phyloP scores from a whole-genome alignment of 1,140 invertebrate species.

The Dreissena polymorpha region DNA sequence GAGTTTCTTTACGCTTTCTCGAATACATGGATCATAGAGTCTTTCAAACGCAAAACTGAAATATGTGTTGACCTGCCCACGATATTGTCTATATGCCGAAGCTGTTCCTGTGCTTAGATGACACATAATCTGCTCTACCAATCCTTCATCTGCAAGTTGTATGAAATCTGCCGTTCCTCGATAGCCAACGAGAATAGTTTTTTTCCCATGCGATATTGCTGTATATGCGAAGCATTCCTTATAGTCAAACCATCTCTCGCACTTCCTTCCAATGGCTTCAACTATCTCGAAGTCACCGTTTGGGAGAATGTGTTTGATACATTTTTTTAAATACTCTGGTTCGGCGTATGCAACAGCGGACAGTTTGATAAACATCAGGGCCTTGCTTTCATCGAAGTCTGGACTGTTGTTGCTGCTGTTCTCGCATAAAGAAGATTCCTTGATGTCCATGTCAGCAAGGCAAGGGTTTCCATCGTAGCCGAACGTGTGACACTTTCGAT shows the following conservation, averaged over 20 bases:
- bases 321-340: background rate
- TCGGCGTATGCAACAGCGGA: background rate
- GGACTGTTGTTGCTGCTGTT: background rate
- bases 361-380: background rate
- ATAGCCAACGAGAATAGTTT: background rate
- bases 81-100: background rate
- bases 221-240: conserved; percentile 2
- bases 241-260: background rate
- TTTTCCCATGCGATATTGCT: background rate
- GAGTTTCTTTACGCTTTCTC: background rate
- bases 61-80: background rate
- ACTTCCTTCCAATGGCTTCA: background rate
- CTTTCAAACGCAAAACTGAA: background rate
- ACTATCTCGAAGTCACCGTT: background rate
- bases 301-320: background rate
- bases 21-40: background rate
- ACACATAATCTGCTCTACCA: background rate
- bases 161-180: background rate
- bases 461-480: background rate
- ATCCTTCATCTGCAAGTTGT: background rate
- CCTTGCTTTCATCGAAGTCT: background rate
- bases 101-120: background rate
- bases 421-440: background rate
- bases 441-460: background rate
- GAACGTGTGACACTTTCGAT: background rate